phyloP scores from a whole-genome alignment of 2,113 vertebrate species.

The Anolis sagrei region DNA sequence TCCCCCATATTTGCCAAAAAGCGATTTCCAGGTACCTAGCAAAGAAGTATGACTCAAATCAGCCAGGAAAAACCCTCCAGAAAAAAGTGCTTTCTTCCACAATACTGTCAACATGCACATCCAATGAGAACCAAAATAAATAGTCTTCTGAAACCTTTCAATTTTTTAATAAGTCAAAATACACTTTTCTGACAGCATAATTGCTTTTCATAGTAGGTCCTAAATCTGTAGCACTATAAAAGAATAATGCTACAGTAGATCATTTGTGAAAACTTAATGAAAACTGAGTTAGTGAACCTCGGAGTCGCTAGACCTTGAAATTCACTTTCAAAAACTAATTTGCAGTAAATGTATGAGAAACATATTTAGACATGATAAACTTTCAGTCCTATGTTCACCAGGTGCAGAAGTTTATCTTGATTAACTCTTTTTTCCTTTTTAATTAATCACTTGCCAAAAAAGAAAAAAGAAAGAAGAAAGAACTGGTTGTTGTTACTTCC shows the following conservation, averaged over 20 bases:
- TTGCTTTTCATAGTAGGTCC: constrained; percentile 89
- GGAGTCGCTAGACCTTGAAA: constrained; percentile 95
- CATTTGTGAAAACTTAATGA: constrained; percentile 98
- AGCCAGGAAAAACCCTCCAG: neutral
- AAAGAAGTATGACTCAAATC: constrained; percentile 37
- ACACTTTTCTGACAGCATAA: constrained; percentile 95
- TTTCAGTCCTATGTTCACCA: constrained; percentile 72
- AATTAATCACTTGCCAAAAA: constrained; percentile 71
- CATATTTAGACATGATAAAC: constrained; percentile 91
- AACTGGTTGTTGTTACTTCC: constrained; percentile 26
- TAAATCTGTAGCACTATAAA: constrained; percentile 85
- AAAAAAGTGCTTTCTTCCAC: constrained; percentile 72
- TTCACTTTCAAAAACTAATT: constrained; percentile 99
- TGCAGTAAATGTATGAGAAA: constrained; percentile 97
- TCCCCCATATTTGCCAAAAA: constrained; percentile 8
- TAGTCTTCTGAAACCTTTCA: constrained; percentile 85
- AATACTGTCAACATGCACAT: constrained; percentile 77
- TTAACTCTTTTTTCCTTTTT: constrained; percentile 78
- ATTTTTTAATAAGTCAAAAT: constrained; percentile 95
- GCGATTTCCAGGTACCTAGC: constrained; percentile 32
- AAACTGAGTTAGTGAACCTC: constrained; percentile 92
- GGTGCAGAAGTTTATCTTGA: constrained; percentile 81
- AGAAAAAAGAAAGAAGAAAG: constrained; percentile 19
- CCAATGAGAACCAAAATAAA: constrained; percentile 78
- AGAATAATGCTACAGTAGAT: constrained; percentile 90